Conservation (phyloP, 2,797 vertebrate species). For the Gambusia yucatana region DNA sequence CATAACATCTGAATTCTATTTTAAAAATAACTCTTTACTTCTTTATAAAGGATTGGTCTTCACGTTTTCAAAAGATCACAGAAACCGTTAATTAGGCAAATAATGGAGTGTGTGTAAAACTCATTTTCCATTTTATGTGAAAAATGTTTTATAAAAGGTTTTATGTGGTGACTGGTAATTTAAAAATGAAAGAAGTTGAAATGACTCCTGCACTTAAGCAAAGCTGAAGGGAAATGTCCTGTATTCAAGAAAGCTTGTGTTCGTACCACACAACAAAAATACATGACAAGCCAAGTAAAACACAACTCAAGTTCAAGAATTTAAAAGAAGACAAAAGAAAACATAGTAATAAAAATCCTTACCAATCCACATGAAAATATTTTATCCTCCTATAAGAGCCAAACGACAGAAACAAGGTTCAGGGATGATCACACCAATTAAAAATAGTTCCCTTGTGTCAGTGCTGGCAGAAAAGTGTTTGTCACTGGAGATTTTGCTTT, state of each 20-base stretch:
- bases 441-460: slow-evolving; percentile 44
- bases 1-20: slow-evolving; percentile 36
- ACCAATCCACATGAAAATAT: slow-evolving; percentile 33
- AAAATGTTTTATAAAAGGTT: slow-evolving; percentile 31
- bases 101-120: slow-evolving; percentile 43
- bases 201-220: slow-evolving; percentile 21
- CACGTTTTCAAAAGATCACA: slow-evolving; percentile 50
- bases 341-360: slow-evolving; percentile 9
- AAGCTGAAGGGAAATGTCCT: slow-evolving; percentile 29
- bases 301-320: slow-evolving; percentile 37
- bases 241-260: slow-evolving; percentile 42
- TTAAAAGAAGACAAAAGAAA: slow-evolving; percentile 27
- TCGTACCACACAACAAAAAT: slow-evolving; percentile 61
- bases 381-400: slow-evolving; percentile 59
- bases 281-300: slow-evolving; percentile 51
- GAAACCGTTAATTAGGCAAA: slow-evolving; percentile 43
- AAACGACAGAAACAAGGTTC: slow-evolving; percentile 64
- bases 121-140: slow-evolving; percentile 16
- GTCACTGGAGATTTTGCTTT: slow-evolving; percentile 36
- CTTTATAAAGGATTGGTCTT: slow-evolving; percentile 48
- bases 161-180: slow-evolving; percentile 27
- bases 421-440: slow-evolving; percentile 55
- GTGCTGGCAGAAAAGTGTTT: slow-evolving; percentile 44
- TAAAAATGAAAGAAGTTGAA: slow-evolving; percentile 28
- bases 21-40: slow-evolving; percentile 35